Base-by-base conservation (phyloP, 2,888 invertebrate species). In the Hirtodrosophila cameraria region DNA sequence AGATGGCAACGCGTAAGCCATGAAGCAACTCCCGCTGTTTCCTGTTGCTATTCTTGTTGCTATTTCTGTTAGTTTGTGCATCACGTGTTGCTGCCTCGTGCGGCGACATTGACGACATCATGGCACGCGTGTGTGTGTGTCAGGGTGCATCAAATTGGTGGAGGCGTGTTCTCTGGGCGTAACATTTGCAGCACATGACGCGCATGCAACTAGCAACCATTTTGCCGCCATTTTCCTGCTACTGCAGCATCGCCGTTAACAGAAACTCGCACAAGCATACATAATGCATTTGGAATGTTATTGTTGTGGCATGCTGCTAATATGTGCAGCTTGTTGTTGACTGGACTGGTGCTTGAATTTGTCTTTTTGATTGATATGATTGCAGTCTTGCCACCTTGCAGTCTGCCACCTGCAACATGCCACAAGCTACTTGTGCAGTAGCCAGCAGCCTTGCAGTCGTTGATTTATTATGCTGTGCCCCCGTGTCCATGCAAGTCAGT, bases 81-180 rank as follows among this genome's bases (percentile, higher is more conserved):
- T 85, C 80, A 80, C 80, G 80, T 87, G 80, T 75, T 70, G 82
- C 63, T 54, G 79, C 85, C 78, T 81, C 59, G 61, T 86, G 86
- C 53, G 64, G 49, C 57, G 60, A 55, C 66, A 63, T 65, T 74
- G 74, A 55, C 74, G 52, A 52, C 69, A 43, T 36, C 57, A 66
- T 23, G 33, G 53, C 55, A 16, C 23, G 16, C 8, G 13, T 38
- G 16, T 13, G 4, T 43, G 35, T 25, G n/a, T 42, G 20, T 15
- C 15, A 30, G 36, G 35, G 36, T 39, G 35, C 35, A 35, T 45
- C 31, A 35, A 18, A 16, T 8, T 18, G 49, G 31, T 12, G 12
- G 25, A 8, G 27, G 42, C n/a, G n/a, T n/a, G n/a, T n/a, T 25
- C 50, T 48, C 35, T 43, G 49, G 50, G 36, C 49, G 33, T 50